Conservation (phyloP, 2,888 invertebrate genomes). For the Stenodera caucasica region DNA sequence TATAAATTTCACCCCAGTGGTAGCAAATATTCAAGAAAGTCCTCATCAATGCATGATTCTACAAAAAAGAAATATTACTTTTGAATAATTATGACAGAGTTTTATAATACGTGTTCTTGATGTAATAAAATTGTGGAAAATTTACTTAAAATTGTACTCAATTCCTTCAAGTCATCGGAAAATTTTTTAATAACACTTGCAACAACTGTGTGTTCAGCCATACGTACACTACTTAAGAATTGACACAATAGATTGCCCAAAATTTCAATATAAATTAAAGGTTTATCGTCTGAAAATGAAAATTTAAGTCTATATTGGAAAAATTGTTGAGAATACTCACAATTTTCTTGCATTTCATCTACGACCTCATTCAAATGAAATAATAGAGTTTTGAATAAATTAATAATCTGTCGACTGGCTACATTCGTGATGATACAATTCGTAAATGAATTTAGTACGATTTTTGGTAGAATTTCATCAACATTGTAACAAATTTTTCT, state of each 20-base stretch:
- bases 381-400: constrained; percentile 48
- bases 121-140: constrained; percentile 48
- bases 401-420: constrained; percentile 49
- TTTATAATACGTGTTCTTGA: constrained; percentile 53
- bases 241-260: constrained; percentile 42
- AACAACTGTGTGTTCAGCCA: constrained; percentile 49
- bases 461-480: constrained; percentile 42
- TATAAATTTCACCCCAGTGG: constrained; percentile 51
- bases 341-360: constrained; percentile 30
- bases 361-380: constrained; percentile 44
- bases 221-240: constrained; percentile 46
- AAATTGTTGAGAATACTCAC: constrained; percentile 31
- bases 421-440: constrained; percentile 41
- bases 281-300: constrained; percentile 34
- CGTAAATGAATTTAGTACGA: constrained; percentile 44
- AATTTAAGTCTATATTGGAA: constrained; percentile 5
- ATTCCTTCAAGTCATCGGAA: constrained; percentile 42
- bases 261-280: constrained; percentile 45
- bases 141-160: constrained; percentile 41
- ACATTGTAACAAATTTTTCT: constrained; percentile 27
- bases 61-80: constrained; percentile 30
- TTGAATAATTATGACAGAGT: background rate
- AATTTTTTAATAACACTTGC: constrained; percentile 45
- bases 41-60: constrained; percentile 50
- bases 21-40: constrained; percentile 49